Evolutionary conservation across 2,888 invertebrate species (phyloP), one percentile per base, ranked within the genome.

Genomic region (Labia minor): DNA sequence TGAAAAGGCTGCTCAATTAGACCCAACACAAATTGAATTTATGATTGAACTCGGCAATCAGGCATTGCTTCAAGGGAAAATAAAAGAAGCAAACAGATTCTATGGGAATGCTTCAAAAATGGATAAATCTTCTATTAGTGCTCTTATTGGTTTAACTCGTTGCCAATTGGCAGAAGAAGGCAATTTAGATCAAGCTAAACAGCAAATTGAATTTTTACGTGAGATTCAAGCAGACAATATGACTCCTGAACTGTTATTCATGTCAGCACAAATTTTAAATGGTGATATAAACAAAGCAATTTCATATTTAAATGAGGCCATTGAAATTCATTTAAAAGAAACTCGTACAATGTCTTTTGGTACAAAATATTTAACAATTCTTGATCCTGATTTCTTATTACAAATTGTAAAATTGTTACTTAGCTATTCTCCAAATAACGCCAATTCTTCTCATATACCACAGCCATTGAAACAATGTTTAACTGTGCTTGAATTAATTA

Each of bases 341-440:
- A 72, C 78, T n/a, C 74, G 81, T 71, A 81, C 80, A 0, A 76
- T 85, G 69, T 84, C 88, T 0, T 90, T 88, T 74, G 90, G 94
- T 18, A 81, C 87, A 20, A 81, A 83, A 4, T 94, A 93, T 76
- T 81, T 93, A 62, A 82, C 83, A 69, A 78, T 81, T 64, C 80
- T 97, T 64, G 90, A 97, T 78, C 92, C 95, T 0, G 91, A 93
- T 77, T 90, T 96, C 74, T 80, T 95, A 67, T 76, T 95, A 14
- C 86, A 89, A 72, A 82, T 95, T 14, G 86, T 87, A 65, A 84
- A 85, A 68, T 89, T 91, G 73, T 87, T 89, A 74, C 82, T 93
- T 68, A 82, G 85, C 67, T 88, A 89, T 73, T 69, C 71, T 19
- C 21, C 67, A 8, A 67, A 33, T 16, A 26, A 26, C 26, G 26